These are phyloP conservation scores for Zosterops hypoxanthus DNA, from an alignment of 2,113 vertebrate species.

Conservation along the genomic window DNA sequence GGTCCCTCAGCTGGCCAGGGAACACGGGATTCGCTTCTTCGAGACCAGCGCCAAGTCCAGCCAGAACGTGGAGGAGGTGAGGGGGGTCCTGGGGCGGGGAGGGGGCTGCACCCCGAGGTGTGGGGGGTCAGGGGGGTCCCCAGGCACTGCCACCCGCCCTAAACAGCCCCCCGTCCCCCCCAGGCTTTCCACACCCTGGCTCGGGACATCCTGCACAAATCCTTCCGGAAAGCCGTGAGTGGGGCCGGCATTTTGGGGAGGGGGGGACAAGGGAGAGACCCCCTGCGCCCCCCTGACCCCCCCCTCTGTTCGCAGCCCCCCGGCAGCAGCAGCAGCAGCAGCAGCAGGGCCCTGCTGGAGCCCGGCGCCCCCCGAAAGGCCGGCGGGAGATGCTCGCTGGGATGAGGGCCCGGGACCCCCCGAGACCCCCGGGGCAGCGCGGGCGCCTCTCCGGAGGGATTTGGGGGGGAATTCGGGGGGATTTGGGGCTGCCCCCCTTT, in stretches of 20 bases:
- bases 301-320: no score
- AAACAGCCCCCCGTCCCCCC: not conserved
- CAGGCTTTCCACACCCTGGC: slow-evolving; percentile 88
- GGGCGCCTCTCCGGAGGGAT: not conserved
- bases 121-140: no score
- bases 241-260: no score
- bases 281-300: no score
- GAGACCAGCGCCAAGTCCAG: slow-evolving; percentile 91
- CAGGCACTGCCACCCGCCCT: not conserved
- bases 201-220: slow-evolving; percentile 86
- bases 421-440: not conserved
- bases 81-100: not conserved
- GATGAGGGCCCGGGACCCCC: not conserved
- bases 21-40: slow-evolving; percentile 92
- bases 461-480: not conserved
- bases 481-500: not conserved
- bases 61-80: slow-evolving; percentile 78
- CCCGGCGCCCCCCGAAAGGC: no score
- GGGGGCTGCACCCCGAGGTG: not conserved
- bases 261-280: no score
- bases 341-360: no score
- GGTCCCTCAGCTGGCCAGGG: not conserved
- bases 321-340: no score
- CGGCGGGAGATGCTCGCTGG: slow-evolving; percentile 62
- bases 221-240: slow-evolving; percentile 83